Evolutionary conservation across 2,888 invertebrate genomes (phyloP).

Genomic region (Timandra comae): DNA sequence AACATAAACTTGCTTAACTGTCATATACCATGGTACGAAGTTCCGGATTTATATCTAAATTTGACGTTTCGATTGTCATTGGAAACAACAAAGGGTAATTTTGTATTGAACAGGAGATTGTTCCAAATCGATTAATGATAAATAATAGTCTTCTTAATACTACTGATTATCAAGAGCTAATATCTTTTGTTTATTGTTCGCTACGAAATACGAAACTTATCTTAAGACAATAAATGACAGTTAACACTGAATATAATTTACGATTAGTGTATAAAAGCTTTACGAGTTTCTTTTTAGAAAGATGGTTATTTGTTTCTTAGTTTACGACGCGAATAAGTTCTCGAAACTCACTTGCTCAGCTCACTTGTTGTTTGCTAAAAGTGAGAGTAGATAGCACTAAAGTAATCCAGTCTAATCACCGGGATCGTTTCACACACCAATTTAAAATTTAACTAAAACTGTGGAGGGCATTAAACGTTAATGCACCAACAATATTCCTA

Average conservation of each 20-base stretch:
- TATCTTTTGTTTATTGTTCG: too few relatives aligned
- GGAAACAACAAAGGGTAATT: constrained; percentile 15
- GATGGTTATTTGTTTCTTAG: too few relatives aligned
- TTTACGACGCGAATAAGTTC: too few relatives aligned
- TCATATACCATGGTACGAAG: background rate
- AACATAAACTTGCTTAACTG: constrained; percentile 31
- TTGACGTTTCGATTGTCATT: constrained; percentile 18
- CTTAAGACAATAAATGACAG: too few relatives aligned
- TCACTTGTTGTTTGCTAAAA: too few relatives aligned
- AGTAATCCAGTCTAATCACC: constrained; percentile 43
- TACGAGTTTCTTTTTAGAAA: too few relatives aligned
- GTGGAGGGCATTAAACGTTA: constrained; percentile 61
- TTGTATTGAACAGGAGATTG: constrained; percentile 11
- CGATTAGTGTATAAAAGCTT: too few relatives aligned
- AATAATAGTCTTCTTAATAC: constrained; percentile 1
- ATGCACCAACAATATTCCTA: constrained; percentile 67
- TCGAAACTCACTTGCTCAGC: too few relatives aligned
- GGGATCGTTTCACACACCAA: constrained; percentile 53
- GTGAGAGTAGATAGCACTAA: too few relatives aligned
- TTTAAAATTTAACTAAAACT: constrained; percentile 63
- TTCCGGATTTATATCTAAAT: constrained; percentile 1
- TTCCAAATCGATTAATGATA: background rate
- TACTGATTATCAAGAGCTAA: background rate
- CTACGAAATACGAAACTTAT: too few relatives aligned
- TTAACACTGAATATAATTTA: too few relatives aligned